Base-by-base conservation (phyloP, 2,113 vertebrate species). In the Toxostoma redivivum region DNA sequence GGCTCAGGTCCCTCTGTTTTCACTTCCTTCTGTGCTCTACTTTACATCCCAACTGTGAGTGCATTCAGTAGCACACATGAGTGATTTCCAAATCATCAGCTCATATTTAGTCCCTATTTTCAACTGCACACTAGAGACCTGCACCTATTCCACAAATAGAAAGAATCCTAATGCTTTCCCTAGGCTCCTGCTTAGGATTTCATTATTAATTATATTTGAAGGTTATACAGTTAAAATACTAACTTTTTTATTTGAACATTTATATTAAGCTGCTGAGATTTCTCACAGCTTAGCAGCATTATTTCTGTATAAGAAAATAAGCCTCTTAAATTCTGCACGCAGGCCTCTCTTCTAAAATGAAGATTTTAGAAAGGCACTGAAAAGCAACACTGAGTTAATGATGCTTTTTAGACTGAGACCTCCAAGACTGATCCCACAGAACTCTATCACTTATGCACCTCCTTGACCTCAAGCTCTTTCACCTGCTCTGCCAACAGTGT, bases 141-240 rank as follows among this genome's bases (percentile, higher is more conserved):
- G 96, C 92, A 97, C 92, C 92, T 97, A 94, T 97, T 96, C 93
- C 88, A 94, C 94, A 96, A 97, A 97, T 92, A 96, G 95, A 97
- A 96, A 95, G 83, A 94, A 96, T 88, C 79, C 93, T 94, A 97
- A 92, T 90, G 83, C 87, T 94, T 96, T 95, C 95, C 77, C 90
- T 73, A 90, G 94, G 82, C 62, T 88, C 62, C 81, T 91, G 69
- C 93, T 97, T 96, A 96, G 94, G 94, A 96, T 97, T 98, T 92
- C 95, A 96, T 97, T 97, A 97, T 92, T 97, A 96, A 97, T 98
- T 98, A 97, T 96, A 86, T 95, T 95, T 97, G 91, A 98, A 97
- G 92, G 97, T 94, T 97, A 97, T 97, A 97, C 82, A 92, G 97
- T 95, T 96, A 97, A 98, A 97, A 97, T 94, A 95, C 95, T 96